phyloP scores from a whole-genome alignment of 2,888 invertebrate species.

The Brachyptera risi region DNA sequence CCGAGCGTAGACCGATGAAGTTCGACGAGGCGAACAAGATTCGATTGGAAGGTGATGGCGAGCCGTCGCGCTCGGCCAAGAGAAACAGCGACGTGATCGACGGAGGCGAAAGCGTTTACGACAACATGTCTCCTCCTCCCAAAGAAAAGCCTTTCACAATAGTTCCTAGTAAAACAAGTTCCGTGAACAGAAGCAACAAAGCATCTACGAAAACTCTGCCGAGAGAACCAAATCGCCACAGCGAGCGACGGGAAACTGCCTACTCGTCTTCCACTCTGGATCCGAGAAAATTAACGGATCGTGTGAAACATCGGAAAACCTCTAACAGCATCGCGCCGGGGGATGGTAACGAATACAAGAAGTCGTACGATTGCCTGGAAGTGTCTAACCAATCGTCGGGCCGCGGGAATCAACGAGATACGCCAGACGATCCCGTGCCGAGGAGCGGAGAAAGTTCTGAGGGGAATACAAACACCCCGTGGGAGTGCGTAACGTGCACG shows the following conservation, averaged over 20 bases:
- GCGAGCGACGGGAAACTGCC: constrained; percentile 10
- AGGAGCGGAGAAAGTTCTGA: constrained; percentile 10
- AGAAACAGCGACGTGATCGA: constrained; percentile 16
- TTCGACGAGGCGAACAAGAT: constrained; percentile 51
- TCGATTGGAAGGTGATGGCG: constrained; percentile 33
- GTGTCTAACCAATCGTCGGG: not conserved
- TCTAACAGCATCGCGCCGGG: not conserved
- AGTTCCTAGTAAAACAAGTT: constrained; percentile 15
- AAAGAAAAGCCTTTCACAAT: constrained; percentile 24
- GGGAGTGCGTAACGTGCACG: constrained; percentile 71
- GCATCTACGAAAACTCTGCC: constrained; percentile 27
- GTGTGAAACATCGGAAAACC: not conserved
- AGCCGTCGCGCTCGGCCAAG: not conserved
- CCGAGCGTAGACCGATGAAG: constrained; percentile 44
- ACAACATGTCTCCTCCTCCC: constrained; percentile 31
- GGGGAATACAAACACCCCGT: constrained; percentile 42
- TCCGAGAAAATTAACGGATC: constrained; percentile 22
- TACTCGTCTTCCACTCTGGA: constrained; percentile 27
- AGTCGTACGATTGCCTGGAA: not conserved
- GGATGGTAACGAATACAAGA: not conserved
- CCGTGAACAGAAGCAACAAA: constrained; percentile 5
- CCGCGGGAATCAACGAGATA: not conserved
- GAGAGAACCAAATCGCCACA: constrained; percentile 15
- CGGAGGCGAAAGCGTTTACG: constrained; percentile 28
- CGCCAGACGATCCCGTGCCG: not conserved